Conservation (phyloP, 1,140 invertebrate genomes). For the Hylyphantes graminicola region DNA sequence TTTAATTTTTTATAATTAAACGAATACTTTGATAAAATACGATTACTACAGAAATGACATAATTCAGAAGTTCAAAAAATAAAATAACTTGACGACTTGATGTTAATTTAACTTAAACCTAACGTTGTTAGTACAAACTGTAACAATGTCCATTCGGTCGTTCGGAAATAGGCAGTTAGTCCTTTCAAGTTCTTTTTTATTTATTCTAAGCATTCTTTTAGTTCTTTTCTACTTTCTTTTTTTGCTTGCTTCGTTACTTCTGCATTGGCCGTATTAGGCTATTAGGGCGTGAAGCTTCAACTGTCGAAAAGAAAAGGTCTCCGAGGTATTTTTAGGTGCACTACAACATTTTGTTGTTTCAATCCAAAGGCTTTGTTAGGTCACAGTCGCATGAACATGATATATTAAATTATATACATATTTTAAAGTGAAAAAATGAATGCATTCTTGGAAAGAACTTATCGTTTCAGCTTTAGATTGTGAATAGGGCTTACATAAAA, state of each 20-base stretch:
- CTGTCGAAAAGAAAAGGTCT: conserved; percentile 12
- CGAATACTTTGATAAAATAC: too few relatives aligned
- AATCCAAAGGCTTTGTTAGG: not conserved
- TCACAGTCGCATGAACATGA: not conserved
- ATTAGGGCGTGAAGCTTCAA: conserved; percentile 45
- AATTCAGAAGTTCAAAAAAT: too few relatives aligned
- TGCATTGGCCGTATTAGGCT: conserved; percentile 41
- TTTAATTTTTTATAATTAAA: too few relatives aligned
- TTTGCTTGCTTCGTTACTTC: conserved; percentile 45
- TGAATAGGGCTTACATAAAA: too few relatives aligned
- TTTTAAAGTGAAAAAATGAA: too few relatives aligned
- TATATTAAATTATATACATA: too few relatives aligned
- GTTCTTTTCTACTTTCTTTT: not conserved
- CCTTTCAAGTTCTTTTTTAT: not conserved
- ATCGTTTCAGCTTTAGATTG: too few relatives aligned
- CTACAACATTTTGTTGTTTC: not conserved
- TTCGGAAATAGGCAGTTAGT: conserved; percentile 20
- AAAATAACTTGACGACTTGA: too few relatives aligned
- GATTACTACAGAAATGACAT: too few relatives aligned
- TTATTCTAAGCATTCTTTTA: not conserved
- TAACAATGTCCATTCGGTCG: conserved; percentile 22
- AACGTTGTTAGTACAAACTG: conserved; percentile 17
- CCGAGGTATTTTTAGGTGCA: conserved; percentile 29
- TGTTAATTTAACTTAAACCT: not conserved
- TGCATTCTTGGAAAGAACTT: too few relatives aligned